phyloP scores from a whole-genome alignment of 2,888 invertebrate species.

The Protula sp. region DNA sequence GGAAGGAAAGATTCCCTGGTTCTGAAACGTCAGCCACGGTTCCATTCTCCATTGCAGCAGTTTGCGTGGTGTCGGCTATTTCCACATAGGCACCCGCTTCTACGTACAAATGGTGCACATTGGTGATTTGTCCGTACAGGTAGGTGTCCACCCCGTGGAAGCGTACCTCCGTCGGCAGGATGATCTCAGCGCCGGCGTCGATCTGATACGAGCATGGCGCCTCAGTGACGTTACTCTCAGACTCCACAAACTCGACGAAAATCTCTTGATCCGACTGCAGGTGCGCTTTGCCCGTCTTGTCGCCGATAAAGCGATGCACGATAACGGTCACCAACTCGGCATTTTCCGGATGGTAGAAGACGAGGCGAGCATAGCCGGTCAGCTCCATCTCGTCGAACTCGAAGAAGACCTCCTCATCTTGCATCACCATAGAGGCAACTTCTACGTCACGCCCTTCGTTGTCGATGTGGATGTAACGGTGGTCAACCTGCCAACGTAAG shows the following conservation, averaged over 20 bases:
- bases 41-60: conserved; percentile 30
- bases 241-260: conserved; percentile 32
- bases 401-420: conserved; percentile 25
- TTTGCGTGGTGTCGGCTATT: conserved; percentile 31
- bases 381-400: conserved; percentile 36
- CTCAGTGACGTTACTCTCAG: conserved; percentile 33
- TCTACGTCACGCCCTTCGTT: conserved; percentile 29
- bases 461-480: conserved; percentile 31
- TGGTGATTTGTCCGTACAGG: conserved; percentile 29
- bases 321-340: conserved; percentile 20
- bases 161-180: conserved; percentile 36
- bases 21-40: conserved; percentile 22
- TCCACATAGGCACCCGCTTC: conserved; percentile 27
- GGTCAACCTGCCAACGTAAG: conserved; percentile 21
- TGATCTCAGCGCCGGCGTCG: conserved; percentile 29
- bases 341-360: conserved; percentile 28
- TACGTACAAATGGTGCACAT: conserved; percentile 35
- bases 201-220: conserved; percentile 37
- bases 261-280: conserved; percentile 27
- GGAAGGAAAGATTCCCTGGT: conserved; percentile 31
- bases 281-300: conserved; percentile 35
- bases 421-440: conserved; percentile 34
- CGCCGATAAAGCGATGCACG: conserved; percentile 33
- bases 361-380: conserved; percentile 26
- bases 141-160: conserved; percentile 35